Base-by-base conservation (phyloP, 2,113 vertebrate genomes). In the Campylorhamphus procurvoides region DNA sequence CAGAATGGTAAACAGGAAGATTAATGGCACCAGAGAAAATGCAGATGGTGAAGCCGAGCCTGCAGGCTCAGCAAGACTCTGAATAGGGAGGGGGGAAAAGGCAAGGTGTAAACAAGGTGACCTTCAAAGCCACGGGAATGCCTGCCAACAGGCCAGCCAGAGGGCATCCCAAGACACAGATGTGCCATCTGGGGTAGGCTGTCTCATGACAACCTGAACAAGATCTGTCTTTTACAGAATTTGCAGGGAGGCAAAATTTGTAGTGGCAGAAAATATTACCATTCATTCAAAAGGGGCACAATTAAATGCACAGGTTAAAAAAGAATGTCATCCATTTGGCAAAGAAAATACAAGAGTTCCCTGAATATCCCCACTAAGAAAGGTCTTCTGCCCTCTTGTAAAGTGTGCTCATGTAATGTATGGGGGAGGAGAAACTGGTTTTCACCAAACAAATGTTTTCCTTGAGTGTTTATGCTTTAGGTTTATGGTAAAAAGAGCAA, bases 21-120 rank as follows among this genome's bases (percentile, higher is more conserved):
- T 92, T 96, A 91, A 93, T 96, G 78, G 80, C 90, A 97, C 64
- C 67, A 94, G 92, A 97, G 93, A 95, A 97, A 97, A 97, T 97
- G 95, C 97, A 97, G 97, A 97, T 97, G 96, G 96, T 82, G 79
- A 93, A 96, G 89, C 85, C 78, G 91, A 96, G 96, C 90, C 96
- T 96, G 93, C 95, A 96, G 95, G 94, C 95, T 97, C 96, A 97
- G 96, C 96, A 96, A 95, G 94, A 94, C 86, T 94, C 86, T 67
- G 84, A 81, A 76, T 7, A 47, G 53, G 78, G 80, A 94, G 90
- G 83, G 60, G 69, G 14, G 0, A 35, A 69, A 95, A 39, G 75
- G 68, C 78, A 80, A 93, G 55, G 84, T 96, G n/a, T 68, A 82
- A 93, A 93, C 87, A 94, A 90, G 81, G 89, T 83, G 81, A 97